Evolutionary conservation across 2,888 invertebrate genomes (phyloP), one percentile per base, ranked within the genome.

Genomic region (Bibio marci): DNA sequence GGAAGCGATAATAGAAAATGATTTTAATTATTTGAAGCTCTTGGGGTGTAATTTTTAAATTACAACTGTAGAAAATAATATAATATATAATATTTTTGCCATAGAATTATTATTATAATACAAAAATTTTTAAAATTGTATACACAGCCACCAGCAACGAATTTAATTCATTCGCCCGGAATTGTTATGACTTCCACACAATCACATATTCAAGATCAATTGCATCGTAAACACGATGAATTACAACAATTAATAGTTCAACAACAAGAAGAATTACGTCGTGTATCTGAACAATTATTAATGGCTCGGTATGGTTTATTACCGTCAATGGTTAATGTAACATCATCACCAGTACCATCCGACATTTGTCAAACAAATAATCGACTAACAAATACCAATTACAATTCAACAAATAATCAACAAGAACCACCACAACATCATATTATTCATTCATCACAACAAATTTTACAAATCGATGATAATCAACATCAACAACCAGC

Each of bases 231-330:
- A 52, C 87, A 88, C 52, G 83, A 83, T 45, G 80, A 87, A 53
- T 62, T 90, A 43, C 85, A 88, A 55, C 77, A 83, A 51, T 68
- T 85, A 52, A 87, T 90, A 43, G 72, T 79, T 38, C 74, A 80
- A 46, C 87, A 88, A 52, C 87, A 88, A 54, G 86, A 87, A 51
- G 87, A 90, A 57, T 59, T 90, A 46, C 68, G 81, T 32, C 70
- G 77, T 46, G 82, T 90, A 1, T 86, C 86, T n/a, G 86, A 88
- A 53, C 87, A 88, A 53, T 63, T 90, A 39, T 57, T 86, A 35
- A 73, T 88, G 57, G 81, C 86, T 1, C 70, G 81, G 50, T 77
- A 83, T 47, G 85, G 85, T 6, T 68, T 86, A 11, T 50, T 72
- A 27, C 68, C 63, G 36, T 51, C 59, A 6, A 26, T 19, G 2